phyloP scores from a whole-genome alignment of 2,797 vertebrate species.

The Amniataba percoides region DNA sequence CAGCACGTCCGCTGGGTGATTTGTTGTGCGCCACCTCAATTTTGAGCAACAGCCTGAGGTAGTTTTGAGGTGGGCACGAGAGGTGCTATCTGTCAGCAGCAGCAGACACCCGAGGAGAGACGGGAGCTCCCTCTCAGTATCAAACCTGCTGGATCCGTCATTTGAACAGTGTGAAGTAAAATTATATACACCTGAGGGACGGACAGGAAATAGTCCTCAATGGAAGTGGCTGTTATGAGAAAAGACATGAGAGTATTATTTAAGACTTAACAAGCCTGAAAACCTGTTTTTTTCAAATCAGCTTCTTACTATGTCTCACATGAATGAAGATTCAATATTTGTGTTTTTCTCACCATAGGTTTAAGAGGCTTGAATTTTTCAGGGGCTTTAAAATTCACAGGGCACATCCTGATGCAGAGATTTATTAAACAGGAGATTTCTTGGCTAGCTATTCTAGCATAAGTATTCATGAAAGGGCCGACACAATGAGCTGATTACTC shows the following conservation, averaged over 20 bases:
- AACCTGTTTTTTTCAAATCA: not conserved
- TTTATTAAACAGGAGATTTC: not conserved
- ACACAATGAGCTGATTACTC: not conserved
- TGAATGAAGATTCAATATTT: not conserved
- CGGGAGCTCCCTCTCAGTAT: not conserved
- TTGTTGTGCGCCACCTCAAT: constrained; percentile 51
- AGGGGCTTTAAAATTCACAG: not conserved
- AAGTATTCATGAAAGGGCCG: not conserved
- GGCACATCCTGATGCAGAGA: not conserved
- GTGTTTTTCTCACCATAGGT: not conserved
- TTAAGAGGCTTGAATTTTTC: not conserved
- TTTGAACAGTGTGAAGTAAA: not conserved
- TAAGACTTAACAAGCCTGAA: not conserved
- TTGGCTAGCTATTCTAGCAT: not conserved
- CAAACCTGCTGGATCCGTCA: constrained; percentile 16
- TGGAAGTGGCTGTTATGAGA: not conserved
- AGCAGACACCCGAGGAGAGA: constrained; percentile 29
- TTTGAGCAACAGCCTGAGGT: constrained; percentile 52
- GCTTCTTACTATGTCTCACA: not conserved
- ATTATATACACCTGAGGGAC: not conserved
- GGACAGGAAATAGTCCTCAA: constrained; percentile 6
- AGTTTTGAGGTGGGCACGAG: constrained; percentile 35
- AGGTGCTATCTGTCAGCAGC: constrained; percentile 37
- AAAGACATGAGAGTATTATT: not conserved
- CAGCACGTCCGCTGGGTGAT: constrained; percentile 48